Percentiles rank a stretch among this genome's conserved stretches.
These are phyloP conservation scores for Heterodera schachtii DNA, from an alignment of 1,140 invertebrate species.

Conservation along the genomic window DNA sequence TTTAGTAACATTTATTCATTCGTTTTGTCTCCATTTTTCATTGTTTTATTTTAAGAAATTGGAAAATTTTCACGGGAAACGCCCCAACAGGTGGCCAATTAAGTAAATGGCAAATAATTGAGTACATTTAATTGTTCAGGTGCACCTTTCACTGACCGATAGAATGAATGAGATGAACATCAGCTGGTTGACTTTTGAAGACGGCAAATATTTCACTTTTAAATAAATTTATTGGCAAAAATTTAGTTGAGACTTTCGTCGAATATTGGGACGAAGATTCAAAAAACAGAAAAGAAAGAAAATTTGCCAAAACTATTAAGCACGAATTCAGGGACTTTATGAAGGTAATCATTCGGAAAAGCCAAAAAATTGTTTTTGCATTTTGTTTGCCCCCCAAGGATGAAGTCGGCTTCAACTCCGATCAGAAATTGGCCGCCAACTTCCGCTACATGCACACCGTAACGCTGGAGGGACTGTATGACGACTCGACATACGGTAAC, in stretches of 20 bases:
- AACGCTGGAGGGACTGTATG: not conserved
- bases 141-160: conserved; percentile 16
- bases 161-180: conserved; percentile 21
- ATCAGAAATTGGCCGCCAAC: conserved; percentile 9
- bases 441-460: conserved; percentile 20
- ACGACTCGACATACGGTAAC: conserved; percentile 11
- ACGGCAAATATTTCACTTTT: not conserved
- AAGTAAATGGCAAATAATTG: too few relatives aligned
- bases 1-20: not conserved
- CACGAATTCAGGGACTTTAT: conserved; percentile 13
- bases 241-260: conserved; percentile 22
- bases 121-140: not conserved
- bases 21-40: too few relatives aligned
- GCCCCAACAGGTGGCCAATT: not conserved
- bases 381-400: not conserved
- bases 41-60: not conserved
- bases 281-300: not conserved
- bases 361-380: not conserved
- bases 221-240: not conserved
- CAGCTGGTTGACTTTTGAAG: conserved; percentile 18
- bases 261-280: conserved; percentile 5
- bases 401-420: not conserved
- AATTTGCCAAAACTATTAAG: not conserved
- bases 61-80: not conserved
- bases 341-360: not conserved